Percentiles rank a stretch among this genome's conserved stretches.
Evolutionary conservation across 1,140 invertebrate species (phyloP).

Genomic region (Drosophila malerkotliana): DNA sequence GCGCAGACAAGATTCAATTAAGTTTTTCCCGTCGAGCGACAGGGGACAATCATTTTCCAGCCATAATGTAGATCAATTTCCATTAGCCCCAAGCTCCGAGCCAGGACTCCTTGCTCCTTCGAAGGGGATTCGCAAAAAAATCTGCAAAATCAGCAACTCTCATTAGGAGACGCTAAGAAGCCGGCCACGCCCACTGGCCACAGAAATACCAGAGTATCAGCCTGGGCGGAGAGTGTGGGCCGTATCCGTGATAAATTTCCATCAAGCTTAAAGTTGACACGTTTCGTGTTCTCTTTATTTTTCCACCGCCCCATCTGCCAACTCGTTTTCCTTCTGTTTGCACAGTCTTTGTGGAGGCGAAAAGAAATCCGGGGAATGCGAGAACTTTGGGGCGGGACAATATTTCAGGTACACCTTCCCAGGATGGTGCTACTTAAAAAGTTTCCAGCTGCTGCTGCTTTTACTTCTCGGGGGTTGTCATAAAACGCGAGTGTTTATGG

Average conservation of each 20-base stretch:
- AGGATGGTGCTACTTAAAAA: constrained; percentile 70
- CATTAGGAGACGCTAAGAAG: constrained; percentile 18
- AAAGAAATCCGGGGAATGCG: constrained; percentile 21
- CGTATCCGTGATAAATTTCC: constrained; percentile 57
- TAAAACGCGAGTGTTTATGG: constrained; percentile 71
- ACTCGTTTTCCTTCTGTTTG: constrained; percentile 23
- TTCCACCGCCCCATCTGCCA: constrained; percentile 1
- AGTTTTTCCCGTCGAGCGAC: constrained; percentile 4
- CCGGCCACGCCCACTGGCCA: constrained; percentile 22
- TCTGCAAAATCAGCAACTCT: constrained; percentile 21
- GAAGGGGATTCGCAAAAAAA: constrained; percentile 4
- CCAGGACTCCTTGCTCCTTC: background rate
- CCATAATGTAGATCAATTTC: constrained; percentile 63
- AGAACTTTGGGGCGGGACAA: constrained; percentile 52
- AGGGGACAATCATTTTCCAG: constrained; percentile 43
- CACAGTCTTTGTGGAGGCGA: constrained; percentile 23
- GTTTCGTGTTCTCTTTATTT: constrained; percentile 34
- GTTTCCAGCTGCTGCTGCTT: constrained; percentile 41
- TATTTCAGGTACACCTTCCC: constrained; percentile 56
- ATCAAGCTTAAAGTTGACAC: constrained; percentile 66
- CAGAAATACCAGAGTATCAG: constrained; percentile 5
- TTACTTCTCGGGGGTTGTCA: constrained; percentile 40
- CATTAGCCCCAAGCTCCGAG: constrained; percentile 36
- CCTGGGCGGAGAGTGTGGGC: background rate
- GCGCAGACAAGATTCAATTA: constrained; percentile 38